Base-by-base conservation (phyloP, 2,888 invertebrate species). In the Eudemis profundana region DNA sequence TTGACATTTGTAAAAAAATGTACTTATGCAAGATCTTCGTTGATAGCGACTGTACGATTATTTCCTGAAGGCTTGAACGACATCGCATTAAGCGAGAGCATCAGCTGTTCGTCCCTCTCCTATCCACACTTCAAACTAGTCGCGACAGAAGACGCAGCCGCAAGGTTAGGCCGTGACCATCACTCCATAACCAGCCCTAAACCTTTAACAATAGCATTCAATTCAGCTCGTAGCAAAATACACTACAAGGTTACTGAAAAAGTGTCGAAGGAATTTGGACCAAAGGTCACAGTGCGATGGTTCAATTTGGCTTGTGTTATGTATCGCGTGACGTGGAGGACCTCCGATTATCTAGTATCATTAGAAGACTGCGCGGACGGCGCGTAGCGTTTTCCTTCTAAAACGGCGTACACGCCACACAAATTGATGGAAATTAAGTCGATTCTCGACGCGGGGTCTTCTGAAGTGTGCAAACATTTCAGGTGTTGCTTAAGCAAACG, bases 11-110 rank as follows among this genome's bases (percentile, higher is more conserved):
- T n/a, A n/a, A n/a, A n/a, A n/a, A n/a, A n/a, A n/a, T n/a, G n/a
- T n/a, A n/a, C n/a, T n/a, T n/a, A n/a, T n/a, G n/a, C n/a, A n/a
- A n/a, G n/a, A n/a, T n/a, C n/a, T n/a, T n/a, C n/a, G n/a, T n/a
- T n/a, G n/a, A n/a, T n/a, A n/a, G n/a, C n/a, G n/a, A n/a, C n/a
- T n/a, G n/a, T n/a, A n/a, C n/a, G n/a, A 51, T 51, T 51, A 36
- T 51, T 51, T 51, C 51, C 51, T 51, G 51, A 36, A 51, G 19
- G 19, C 50, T 33, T 12, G n/a, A n/a, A n/a, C n/a, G n/a, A n/a
- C n/a, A n/a, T n/a, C n/a, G n/a, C n/a, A n/a, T n/a, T n/a, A n/a
- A n/a, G n/a, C n/a, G n/a, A n/a, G n/a, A 12, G 17, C 51, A 15
- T 38, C 38, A 38, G 38, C 38, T 38, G 38, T 38, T 14, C 36